Evolutionary conservation across 2,888 invertebrate genomes (phyloP).

Genomic region (Stenurella melanura): DNA sequence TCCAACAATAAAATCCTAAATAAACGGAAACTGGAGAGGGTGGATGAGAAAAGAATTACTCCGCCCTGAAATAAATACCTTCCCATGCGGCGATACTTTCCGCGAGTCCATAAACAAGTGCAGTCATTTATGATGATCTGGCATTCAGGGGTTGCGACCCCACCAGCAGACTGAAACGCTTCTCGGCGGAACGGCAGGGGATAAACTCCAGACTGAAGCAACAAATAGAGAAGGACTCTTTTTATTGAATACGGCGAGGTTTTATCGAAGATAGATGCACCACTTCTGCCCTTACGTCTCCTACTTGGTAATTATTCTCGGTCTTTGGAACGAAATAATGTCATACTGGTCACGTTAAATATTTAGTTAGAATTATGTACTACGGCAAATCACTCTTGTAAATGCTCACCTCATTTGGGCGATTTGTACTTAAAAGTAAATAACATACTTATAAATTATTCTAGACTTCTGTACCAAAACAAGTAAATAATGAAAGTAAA

Average conservation of each 20-base stretch:
- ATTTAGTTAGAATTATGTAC: background rate
- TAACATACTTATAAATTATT: too few relatives aligned
- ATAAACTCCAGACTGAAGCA: slow-evolving; percentile 14
- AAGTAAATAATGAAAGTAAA: too few relatives aligned
- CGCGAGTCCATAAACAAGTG: slow-evolving; percentile 32
- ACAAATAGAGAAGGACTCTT: slow-evolving; percentile 12
- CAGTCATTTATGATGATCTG: slow-evolving; percentile 33
- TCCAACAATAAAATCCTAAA: slow-evolving; percentile 33
- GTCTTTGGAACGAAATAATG: background rate
- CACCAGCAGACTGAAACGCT: slow-evolving; percentile 11
- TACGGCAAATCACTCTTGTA: too few relatives aligned
- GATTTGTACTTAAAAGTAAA: too few relatives aligned
- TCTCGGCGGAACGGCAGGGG: slow-evolving; percentile 13
- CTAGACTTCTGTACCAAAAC: too few relatives aligned
- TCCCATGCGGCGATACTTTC: slow-evolving; percentile 24
- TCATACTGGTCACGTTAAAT: background rate
- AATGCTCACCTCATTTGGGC: too few relatives aligned
- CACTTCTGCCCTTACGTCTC: background rate
- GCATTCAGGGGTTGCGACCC: slow-evolving; percentile 23
- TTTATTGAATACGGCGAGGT: slow-evolving; percentile 7
- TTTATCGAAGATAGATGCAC: background rate
- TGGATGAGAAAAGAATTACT: slow-evolving; percentile 21
- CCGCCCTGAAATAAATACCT: slow-evolving; percentile 28
- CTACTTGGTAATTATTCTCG: background rate
- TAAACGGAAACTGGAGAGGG: slow-evolving; percentile 30